Conservation (phyloP, 35 echinoderm and acorn worm genomes). For the Ophioderma brevispina region DNA sequence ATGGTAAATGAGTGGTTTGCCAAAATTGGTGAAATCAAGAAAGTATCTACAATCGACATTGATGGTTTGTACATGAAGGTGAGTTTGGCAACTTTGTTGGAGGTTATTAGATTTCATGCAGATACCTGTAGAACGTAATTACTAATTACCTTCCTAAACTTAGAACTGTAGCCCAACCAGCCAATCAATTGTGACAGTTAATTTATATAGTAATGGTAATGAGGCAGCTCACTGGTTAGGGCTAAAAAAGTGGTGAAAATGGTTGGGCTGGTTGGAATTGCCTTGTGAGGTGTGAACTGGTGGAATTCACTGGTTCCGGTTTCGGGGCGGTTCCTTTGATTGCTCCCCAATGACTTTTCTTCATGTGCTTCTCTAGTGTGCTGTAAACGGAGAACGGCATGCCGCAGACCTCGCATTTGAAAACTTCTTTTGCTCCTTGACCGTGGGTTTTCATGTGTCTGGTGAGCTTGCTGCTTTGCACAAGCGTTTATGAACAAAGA, state of each 20-base stretch:
- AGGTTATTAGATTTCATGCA: no score
- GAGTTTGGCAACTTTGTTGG: no score
- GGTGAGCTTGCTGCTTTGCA: slow-evolving; percentile 95
- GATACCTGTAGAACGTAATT: no score
- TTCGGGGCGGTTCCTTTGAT: slow-evolving; percentile 78
- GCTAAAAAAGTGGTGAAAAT: background rate
- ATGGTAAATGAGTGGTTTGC: no score
- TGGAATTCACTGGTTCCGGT: slow-evolving; percentile 27
- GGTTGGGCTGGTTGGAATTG: background rate
- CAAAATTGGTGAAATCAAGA: no score
- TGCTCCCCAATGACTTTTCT: slow-evolving; percentile 91
- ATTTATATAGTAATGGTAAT: background rate
- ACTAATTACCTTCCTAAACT: no score
- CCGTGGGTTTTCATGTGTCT: slow-evolving; percentile 99
- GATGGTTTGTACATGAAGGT: no score
- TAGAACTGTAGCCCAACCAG: background rate
- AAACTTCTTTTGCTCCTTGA: slow-evolving; percentile 95
- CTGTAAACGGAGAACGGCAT: slow-evolving; percentile 99
- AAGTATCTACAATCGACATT: no score
- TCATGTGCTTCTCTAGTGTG: slow-evolving; percentile 99
- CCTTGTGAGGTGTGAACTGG: background rate
- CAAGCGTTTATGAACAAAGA: slow-evolving; percentile 88
- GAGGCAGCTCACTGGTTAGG: background rate
- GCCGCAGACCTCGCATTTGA: slow-evolving; percentile 96
- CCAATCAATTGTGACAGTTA: background rate